Evolutionary conservation across 1,140 invertebrate species (phyloP), one percentile per base, ranked within the genome.

Genomic region (Dendrolimus punctatus): DNA sequence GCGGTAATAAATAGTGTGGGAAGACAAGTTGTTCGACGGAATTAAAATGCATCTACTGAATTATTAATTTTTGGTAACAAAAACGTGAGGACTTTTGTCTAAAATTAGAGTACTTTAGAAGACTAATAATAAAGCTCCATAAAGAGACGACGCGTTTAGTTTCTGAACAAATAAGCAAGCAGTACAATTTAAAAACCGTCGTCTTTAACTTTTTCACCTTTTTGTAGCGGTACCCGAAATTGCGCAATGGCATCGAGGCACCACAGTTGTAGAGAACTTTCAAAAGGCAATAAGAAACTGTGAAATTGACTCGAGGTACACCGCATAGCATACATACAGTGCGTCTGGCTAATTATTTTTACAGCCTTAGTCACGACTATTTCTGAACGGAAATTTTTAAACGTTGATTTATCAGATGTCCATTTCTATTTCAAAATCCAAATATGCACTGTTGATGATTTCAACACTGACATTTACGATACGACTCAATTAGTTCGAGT

Each of bases 221-320:
- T 23, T 23, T 23, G 23, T 23, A 23, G 23, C 23, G 23, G 23
- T 23, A 23, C 23, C 23, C 23, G 23, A 63, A 60, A 59, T 77
- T 82, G 66, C 68, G 71, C 66, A 79, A 77, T 46, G 49, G 40
- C 58, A 43, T 66, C 57, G 36, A 9, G 23, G 23, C 51, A 66
- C 60, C 57, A 56, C 60, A 59, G 57, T 65, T 59, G 66, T 56
- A 75, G 69, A 75, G 64, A 76, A 80, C 75, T 84, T 84, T 84
- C 75, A 76, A 78, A 78, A 76, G 68, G 57, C 71, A 73, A 69
- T 80, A 73, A 72, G 64, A 79, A 69, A 74, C 75, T 80, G 67
- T 77, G 75, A 80, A 80, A 80, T 76, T 68, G 58, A 57, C 69
- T 68, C 67, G 55, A 57, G 58, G 58, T 55, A 57, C 51, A 56